A percentile compares a stretch with the other conserved stretches of the same genome.
These are phyloP conservation scores for Neria commutata DNA, from an alignment of 2,888 invertebrate species.

Conservation along the genomic window DNA sequence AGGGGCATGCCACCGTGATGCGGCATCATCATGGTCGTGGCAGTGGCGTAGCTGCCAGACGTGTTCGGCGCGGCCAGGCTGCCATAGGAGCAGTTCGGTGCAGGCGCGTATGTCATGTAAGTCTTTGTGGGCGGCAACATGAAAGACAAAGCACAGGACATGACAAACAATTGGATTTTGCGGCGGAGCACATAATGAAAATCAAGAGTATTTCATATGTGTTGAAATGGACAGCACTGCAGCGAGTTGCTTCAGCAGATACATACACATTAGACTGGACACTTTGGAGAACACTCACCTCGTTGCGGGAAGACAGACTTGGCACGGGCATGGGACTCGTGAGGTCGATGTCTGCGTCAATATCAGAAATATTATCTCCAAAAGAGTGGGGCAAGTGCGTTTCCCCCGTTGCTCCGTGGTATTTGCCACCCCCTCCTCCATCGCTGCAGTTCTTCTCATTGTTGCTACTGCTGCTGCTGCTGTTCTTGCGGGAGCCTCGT, in stretches of 20 bases:
- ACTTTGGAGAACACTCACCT: constrained; percentile 46
- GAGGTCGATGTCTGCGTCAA: constrained; percentile 75
- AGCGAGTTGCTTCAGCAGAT: background rate
- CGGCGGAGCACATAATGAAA: background rate
- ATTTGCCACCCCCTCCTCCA: constrained; percentile 43
- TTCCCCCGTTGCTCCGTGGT: constrained; percentile 72
- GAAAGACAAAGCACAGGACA: constrained; percentile 3
- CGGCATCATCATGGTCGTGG: constrained; percentile 58
- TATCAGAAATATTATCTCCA: constrained; percentile 82
- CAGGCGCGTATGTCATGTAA: constrained; percentile 59
- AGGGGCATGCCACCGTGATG: constrained; percentile 45
- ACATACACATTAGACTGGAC: background rate
- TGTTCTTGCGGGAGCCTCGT: constrained; percentile 56
- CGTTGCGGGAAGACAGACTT: constrained; percentile 55
- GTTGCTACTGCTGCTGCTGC: constrained; percentile 47
- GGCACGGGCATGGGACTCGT: constrained; percentile 68
- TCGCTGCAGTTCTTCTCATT: constrained; percentile 40
- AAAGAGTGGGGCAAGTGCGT: constrained; percentile 82
- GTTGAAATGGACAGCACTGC: background rate
- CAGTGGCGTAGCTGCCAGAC: constrained; percentile 49
- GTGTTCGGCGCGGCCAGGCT: constrained; percentile 45
- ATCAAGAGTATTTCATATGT: background rate
- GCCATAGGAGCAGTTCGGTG: constrained; percentile 55
- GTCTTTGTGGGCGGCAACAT: constrained; percentile 34
- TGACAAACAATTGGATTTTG: background rate